Percentiles rank a stretch among this genome's conserved stretches.
Conservation (phyloP, 1,140 invertebrate species). For the Gonioctena quinquepunctata region DNA sequence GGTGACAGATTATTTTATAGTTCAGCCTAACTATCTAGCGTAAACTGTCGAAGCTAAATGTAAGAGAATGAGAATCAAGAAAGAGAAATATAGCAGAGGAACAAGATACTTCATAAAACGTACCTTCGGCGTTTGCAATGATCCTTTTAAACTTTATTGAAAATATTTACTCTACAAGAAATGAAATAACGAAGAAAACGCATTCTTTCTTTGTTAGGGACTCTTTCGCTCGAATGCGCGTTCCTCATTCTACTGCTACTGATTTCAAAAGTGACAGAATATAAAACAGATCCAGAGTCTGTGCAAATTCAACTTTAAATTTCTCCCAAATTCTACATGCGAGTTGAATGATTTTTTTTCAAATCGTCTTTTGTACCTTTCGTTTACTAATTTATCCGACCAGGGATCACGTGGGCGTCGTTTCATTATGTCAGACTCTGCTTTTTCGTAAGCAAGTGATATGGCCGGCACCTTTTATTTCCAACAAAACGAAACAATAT, state of each 20-base stretch:
- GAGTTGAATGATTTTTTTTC: slow-evolving; percentile 11
- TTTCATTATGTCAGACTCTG: slow-evolving; percentile 99
- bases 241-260: slow-evolving; percentile 25
- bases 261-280: slow-evolving; percentile 17
- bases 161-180: not conserved
- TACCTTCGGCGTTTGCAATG: slow-evolving; percentile 20
- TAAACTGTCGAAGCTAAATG: not conserved
- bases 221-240: not conserved
- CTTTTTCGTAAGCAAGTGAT: slow-evolving; percentile 96
- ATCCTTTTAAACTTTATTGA: not conserved
- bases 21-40: slow-evolving; percentile 8
- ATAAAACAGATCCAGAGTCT: slow-evolving; percentile 30
- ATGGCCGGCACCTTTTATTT: slow-evolving; percentile 87
- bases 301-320: slow-evolving; percentile 33
- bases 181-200: not conserved
- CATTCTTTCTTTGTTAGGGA: not conserved
- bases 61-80: not conserved
- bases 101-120: slow-evolving; percentile 6
- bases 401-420: slow-evolving; percentile 92
- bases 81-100: slow-evolving; percentile 11
- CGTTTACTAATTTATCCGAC: slow-evolving; percentile 96
- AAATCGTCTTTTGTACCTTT: slow-evolving; percentile 67
- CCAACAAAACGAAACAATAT: slow-evolving; percentile 19
- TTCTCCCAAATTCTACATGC: slow-evolving; percentile 37
- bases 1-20: slow-evolving; percentile 5